A percentile compares a stretch with the other conserved stretches of the same genome.
These are phyloP conservation scores for Augiades crinisus DNA, from an alignment of 2,888 invertebrate genomes.

Conservation along the genomic window DNA sequence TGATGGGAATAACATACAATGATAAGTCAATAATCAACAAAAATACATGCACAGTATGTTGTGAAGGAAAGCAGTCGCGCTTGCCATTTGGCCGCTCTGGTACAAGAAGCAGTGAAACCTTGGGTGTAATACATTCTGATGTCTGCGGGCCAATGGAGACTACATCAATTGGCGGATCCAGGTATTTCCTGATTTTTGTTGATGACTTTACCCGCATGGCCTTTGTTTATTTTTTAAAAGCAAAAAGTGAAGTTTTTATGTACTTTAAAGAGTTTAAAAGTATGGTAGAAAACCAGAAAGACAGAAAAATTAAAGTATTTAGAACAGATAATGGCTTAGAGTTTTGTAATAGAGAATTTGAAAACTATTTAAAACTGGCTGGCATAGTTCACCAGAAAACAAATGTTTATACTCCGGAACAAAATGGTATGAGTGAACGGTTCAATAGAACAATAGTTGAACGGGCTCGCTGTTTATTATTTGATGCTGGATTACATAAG, in stretches of 20 bases:
- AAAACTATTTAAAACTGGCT: constrained; percentile 13
- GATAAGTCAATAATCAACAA: background rate
- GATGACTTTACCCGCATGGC: background rate
- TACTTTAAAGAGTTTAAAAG: background rate
- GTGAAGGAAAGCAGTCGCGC: background rate
- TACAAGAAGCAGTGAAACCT: background rate
- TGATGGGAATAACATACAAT: background rate
- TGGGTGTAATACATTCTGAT: background rate
- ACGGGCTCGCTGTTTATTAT: constrained; percentile 29
- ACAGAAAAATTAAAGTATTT: background rate
- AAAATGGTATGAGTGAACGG: constrained; percentile 32
- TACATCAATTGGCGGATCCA: background rate
- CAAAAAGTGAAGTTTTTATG: background rate
- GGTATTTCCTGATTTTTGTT: background rate
- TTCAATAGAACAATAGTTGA: constrained; percentile 29
- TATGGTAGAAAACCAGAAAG: background rate
- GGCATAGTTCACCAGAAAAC: constrained; percentile 32
- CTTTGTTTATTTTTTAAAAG: background rate
- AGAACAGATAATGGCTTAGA: constrained; percentile 26
- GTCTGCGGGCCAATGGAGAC: background rate
- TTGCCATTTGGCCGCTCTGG: background rate
- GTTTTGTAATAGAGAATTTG: constrained; percentile 26
- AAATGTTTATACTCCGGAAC: constrained; percentile 30
- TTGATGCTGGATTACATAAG: constrained; percentile 29
- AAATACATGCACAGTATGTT: background rate